Evolutionary conservation across 2,888 invertebrate species (phyloP).

Genomic region (Hedya salicella): DNA sequence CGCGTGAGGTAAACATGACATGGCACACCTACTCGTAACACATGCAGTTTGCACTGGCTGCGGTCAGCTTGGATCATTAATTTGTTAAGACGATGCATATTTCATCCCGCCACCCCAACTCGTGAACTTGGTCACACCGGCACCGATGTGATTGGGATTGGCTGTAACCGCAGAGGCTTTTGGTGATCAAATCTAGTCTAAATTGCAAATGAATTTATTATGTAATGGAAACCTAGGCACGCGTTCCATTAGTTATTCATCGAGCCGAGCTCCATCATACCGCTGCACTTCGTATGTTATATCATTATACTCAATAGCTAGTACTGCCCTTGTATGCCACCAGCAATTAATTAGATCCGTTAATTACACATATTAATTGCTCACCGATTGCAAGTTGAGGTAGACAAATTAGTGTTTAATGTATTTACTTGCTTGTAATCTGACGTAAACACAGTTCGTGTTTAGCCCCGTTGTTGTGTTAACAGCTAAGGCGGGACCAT

Average conservation of each 20-base stretch:
- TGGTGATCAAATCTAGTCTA: conserved; percentile 54
- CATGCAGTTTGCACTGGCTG: no score
- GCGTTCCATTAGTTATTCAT: conserved; percentile 67
- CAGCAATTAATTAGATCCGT: conserved; percentile 32
- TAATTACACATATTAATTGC: conserved; percentile 41
- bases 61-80: background rate
- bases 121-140: conserved; percentile 33
- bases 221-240: conserved; percentile 61
- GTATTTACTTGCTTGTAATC: conserved; percentile 30
- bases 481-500: conserved; percentile 21
- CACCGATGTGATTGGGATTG: conserved; percentile 53
- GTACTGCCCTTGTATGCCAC: conserved; percentile 17
- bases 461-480: conserved; percentile 15
- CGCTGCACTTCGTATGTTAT: conserved; percentile 49
- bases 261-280: conserved; percentile 56
- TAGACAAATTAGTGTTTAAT: conserved; percentile 39
- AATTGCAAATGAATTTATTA: conserved; percentile 66
- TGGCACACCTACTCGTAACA: no score
- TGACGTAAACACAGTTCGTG: conserved; percentile 15
- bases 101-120: conserved; percentile 17
- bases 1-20: no score
- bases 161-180: conserved; percentile 48
- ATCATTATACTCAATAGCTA: conserved; percentile 12
- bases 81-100: conserved; percentile 24
- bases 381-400: conserved; percentile 33